Conservation (phyloP, 2,113 vertebrate genomes). For the Ceyx margarethae region DNA sequence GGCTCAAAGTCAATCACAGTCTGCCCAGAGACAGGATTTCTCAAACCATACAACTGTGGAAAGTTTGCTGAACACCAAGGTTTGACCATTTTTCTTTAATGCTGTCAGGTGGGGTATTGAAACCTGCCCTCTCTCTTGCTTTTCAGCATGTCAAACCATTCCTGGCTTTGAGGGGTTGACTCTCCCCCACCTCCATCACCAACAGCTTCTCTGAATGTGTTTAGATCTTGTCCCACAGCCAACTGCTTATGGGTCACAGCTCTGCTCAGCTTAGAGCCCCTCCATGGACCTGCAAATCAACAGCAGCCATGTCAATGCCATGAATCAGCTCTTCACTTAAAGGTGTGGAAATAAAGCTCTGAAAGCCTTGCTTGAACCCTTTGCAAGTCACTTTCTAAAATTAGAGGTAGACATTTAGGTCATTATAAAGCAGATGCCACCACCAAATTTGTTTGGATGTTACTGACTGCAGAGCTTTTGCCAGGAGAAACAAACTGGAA, state of each 20-base stretch:
- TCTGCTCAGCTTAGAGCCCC: not conserved
- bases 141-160: not conserved
- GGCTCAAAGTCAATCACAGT: not conserved
- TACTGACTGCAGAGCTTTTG: not conserved
- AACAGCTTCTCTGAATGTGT: fast-evolving
- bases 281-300: not conserved
- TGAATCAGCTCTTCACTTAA: not conserved
- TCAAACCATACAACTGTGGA: too few relatives aligned
- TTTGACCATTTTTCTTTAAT: not conserved
- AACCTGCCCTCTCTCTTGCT: not conserved
- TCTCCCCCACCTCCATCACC: not conserved
- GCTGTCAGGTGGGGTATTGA: not conserved
- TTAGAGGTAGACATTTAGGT: conserved; percentile 52
- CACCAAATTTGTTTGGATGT: conserved; percentile 38
- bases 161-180: not conserved
- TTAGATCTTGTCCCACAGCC: not conserved
- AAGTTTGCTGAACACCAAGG: not conserved
- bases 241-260: not conserved
- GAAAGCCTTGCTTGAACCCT: not conserved
- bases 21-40: not conserved
- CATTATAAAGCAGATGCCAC: conserved; percentile 36
- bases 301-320: fast-evolving
- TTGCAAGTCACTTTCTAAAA: conserved; percentile 50
- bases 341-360: not conserved
- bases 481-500: conserved; percentile 57